Evolutionary conservation across 2,888 invertebrate species (phyloP), one percentile per base, ranked within the genome.

Genomic region (Lasioglossum lativentre): DNA sequence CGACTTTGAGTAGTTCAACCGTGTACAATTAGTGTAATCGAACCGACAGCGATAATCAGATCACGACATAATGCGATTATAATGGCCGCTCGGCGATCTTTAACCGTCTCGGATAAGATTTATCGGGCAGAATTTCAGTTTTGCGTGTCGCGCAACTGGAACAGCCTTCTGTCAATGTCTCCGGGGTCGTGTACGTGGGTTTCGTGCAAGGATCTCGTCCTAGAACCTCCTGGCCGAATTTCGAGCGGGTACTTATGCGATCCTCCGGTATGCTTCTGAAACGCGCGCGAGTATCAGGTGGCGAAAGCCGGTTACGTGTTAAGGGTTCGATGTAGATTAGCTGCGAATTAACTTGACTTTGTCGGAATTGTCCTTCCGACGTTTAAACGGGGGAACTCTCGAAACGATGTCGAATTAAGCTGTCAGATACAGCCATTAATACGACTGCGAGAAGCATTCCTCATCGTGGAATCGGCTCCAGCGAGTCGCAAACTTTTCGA

Each of bases 301-400:
- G 12, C 66, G 74, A 74, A 66, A 77, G 40, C 52, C 40, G 10
- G 38, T 23, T 34, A 34, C 27, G 47, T 19, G 78, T 23, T 78
- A 52, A 78, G n/a, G 72, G 78, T 73, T 86, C 73, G 56, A 73
- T 86, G 82, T 38, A 86, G 79, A 86, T 86, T 71, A 79, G 63
- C 30, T 59, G 74, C 81, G 40, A 86, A 86, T 82, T 75, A 86
- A 86, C 78, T 86, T 86, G 86, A 86, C 86, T 86, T 86, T 86
- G 86, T 47, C 76, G 34, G 68, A 82, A 68, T 78, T 84, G 88
- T 70, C 85, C 78, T 88, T 80, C 76, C 63, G 30, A 40, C 75
- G 38, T 66, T 80, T 80, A 70, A 72, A 73, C 63, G 42, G 74
- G 71, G 81, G 70, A 70, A 79, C 81, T 52, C 78, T 86, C 42